Evolutionary conservation across 2,888 invertebrate species (phyloP).

Genomic region (Allophyes oxyacanthae): DNA sequence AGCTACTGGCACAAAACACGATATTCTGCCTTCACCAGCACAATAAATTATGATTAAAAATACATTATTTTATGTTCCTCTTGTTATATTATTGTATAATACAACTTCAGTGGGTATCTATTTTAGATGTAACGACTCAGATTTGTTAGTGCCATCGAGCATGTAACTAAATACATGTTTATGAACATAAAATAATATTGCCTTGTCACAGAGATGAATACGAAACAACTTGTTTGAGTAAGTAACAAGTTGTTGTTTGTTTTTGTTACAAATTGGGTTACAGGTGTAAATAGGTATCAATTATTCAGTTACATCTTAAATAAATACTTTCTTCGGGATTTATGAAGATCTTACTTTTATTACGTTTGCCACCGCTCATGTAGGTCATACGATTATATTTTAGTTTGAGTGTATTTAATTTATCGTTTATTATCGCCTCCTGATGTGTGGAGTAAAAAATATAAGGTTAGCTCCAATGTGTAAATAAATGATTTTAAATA

Average conservation of each 20-base stretch:
- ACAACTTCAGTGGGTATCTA: conserved; percentile 12
- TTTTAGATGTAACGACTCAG: conserved; percentile 27
- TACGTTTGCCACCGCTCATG: conserved; percentile 53
- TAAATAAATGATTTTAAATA: conserved; percentile 74
- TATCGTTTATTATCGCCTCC: conserved; percentile 52
- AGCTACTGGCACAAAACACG: conserved; percentile 25
- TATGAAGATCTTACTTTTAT: conserved; percentile 14
- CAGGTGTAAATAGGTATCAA: conserved; percentile 37
- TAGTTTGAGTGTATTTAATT: conserved; percentile 56
- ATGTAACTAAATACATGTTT: neutral
- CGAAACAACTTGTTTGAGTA: conserved; percentile 4
- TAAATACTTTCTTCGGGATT: conserved; percentile 21
- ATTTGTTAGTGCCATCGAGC: conserved; percentile 1
- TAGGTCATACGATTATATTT: conserved; percentile 55
- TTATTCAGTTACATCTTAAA: conserved; percentile 36
- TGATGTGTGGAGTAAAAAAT: conserved; percentile 59
- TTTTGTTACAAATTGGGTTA: conserved; percentile 22
- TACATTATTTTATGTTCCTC: conserved; percentile 10
- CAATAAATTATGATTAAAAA: conserved; percentile 10
- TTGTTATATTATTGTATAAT: conserved; percentile 30
- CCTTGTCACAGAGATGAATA: conserved; percentile 7
- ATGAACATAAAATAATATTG: too few relatives aligned
- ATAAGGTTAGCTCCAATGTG: conserved; percentile 70
- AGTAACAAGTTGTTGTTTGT: conserved; percentile 18
- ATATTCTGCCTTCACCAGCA: conserved; percentile 1